Evolutionary conservation across 2,888 invertebrate genomes (phyloP).

Genomic region (Acanthosepion lycidas): DNA sequence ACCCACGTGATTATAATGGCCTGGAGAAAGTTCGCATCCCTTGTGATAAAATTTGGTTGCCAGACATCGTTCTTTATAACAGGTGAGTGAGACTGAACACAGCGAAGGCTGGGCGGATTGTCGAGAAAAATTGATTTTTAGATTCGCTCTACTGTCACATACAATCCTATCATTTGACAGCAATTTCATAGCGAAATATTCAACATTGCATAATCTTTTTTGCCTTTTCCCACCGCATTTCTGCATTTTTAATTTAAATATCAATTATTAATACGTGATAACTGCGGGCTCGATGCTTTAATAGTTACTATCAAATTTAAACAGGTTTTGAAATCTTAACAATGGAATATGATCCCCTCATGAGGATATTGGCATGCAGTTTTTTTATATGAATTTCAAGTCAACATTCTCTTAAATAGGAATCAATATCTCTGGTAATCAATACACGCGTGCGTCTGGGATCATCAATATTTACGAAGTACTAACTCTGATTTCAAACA

Average conservation of each 20-base stretch:
- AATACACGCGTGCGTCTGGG: background rate
- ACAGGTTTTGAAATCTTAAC: background rate
- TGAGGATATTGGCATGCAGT: background rate
- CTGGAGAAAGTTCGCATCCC: constrained; percentile 80
- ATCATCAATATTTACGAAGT: background rate
- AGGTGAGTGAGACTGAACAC: constrained; percentile 75
- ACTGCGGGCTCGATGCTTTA: background rate
- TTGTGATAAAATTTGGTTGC: constrained; percentile 82
- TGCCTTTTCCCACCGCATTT: background rate
- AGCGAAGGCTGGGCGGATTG: background rate
- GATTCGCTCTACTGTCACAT: background rate
- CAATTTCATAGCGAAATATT: background rate
- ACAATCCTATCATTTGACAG: background rate
- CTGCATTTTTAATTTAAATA: background rate
- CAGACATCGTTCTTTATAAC: constrained; percentile 80
- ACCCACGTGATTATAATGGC: constrained; percentile 80
- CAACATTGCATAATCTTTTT: background rate
- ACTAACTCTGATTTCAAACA: background rate
- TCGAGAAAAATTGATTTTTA: background rate
- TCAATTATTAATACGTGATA: background rate
- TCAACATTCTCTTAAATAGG: background rate
- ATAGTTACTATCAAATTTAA: background rate
- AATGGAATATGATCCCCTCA: background rate
- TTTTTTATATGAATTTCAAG: background rate
- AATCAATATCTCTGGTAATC: background rate